A percentile compares a stretch with the other conserved stretches of the same genome.
Evolutionary conservation across 2,888 invertebrate genomes (phyloP).

Genomic region (Craniophora ligustri): DNA sequence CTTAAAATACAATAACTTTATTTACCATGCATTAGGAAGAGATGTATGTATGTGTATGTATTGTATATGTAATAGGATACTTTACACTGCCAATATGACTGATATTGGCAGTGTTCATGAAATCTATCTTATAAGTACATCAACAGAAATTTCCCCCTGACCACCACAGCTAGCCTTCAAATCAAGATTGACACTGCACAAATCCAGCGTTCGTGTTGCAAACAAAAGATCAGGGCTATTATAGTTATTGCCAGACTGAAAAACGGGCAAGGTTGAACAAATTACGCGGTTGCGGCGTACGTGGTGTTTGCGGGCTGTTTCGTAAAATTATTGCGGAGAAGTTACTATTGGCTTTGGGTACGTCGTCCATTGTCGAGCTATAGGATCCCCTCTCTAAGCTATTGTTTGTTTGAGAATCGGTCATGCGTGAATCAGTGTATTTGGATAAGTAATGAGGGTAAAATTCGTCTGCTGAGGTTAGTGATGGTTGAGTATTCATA

Average conservation of each 20-base stretch:
- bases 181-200: constrained; percentile 10
- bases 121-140: background rate
- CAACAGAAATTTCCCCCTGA: background rate
- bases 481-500: too few species aligned
- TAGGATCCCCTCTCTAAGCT: too few species aligned
- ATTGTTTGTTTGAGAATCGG: too few species aligned
- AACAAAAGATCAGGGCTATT: constrained; percentile 26
- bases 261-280: constrained; percentile 59
- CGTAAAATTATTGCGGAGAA: constrained; percentile 55
- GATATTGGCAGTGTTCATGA: too few species aligned
- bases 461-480: too few species aligned
- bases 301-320: constrained; percentile 44
- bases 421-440: too few species aligned
- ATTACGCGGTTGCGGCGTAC: constrained; percentile 49
- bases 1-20: too few species aligned
- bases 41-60: too few species aligned
- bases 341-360: constrained; percentile 33
- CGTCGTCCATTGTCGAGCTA: constrained; percentile 4
- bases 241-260: constrained; percentile 48
- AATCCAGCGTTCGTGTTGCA: constrained; percentile 26
- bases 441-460: too few species aligned
- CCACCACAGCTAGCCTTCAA: constrained; percentile 4
- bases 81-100: too few species aligned
- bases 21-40: too few species aligned
- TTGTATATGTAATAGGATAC: too few species aligned